phyloP scores from a whole-genome alignment of 2,113 vertebrate genomes.

The Dasyurus viverrinus region DNA sequence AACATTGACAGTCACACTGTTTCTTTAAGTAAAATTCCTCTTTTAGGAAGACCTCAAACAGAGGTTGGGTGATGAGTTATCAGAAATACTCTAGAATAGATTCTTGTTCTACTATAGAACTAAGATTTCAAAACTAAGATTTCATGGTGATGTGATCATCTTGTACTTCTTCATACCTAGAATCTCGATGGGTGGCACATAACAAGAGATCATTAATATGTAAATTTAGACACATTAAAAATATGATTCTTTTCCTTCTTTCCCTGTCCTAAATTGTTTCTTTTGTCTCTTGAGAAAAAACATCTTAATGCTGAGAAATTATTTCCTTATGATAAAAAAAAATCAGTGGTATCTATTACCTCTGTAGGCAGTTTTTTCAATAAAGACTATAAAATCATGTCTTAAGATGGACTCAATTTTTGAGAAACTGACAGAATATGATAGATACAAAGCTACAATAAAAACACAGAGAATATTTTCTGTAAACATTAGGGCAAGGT shows the following conservation, averaged over 20 bases:
- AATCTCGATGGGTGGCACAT: not conserved
- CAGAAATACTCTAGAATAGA: not conserved
- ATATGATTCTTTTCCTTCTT: not conserved
- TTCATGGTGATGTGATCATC: not conserved
- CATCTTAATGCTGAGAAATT: slow-evolving; percentile 23
- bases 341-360: slow-evolving; percentile 60
- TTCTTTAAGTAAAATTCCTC: not conserved
- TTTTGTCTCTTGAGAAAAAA: slow-evolving; percentile 9
- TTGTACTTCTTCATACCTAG: not conserved
- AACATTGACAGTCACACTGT: no score
- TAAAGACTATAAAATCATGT: slow-evolving; percentile 63
- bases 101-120: not conserved
- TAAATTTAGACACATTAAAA: slow-evolving; percentile 13
- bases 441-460: slow-evolving; percentile 72
- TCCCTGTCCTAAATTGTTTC: not conserved
- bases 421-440: slow-evolving; percentile 60
- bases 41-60: not conserved
- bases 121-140: not conserved
- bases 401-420: slow-evolving; percentile 61
- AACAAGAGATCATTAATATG: not conserved
- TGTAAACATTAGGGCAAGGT: slow-evolving; percentile 74
- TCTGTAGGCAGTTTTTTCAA: slow-evolving; percentile 52
- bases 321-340: slow-evolving; percentile 59
- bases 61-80: not conserved
- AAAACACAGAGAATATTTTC: slow-evolving; percentile 73